phyloP scores from a whole-genome alignment of 2,113 vertebrate genomes.

The Siniperca knerii region DNA sequence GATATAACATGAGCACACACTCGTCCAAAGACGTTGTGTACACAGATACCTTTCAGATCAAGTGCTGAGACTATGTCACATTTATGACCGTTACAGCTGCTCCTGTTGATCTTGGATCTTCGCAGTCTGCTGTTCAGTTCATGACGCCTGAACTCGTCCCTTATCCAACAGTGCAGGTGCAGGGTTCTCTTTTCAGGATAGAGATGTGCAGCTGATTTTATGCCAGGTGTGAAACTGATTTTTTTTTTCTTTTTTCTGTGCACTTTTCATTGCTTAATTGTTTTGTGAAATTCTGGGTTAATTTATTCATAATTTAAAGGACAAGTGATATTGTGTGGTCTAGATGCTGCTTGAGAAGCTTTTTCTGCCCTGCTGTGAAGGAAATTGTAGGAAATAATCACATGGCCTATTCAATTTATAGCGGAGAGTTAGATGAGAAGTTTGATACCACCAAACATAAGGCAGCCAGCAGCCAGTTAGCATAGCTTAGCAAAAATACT shows the following conservation, averaged over 20 bases:
- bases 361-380: too few relatives aligned
- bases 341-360: too few relatives aligned
- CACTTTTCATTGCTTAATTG: neutral
- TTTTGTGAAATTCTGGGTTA: neutral
- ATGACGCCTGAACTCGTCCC: constrained; percentile 30
- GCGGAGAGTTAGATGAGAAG: neutral
- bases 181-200: neutral
- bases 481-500: neutral
- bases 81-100: constrained; percentile 37
- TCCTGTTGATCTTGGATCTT: constrained; percentile 69
- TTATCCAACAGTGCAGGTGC: constrained; percentile 12
- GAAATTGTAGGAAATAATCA: too few relatives aligned
- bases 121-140: constrained; percentile 61
- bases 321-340: too few relatives aligned
- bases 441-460: neutral
- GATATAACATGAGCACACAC: neutral
- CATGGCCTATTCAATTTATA: neutral
- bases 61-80: constrained; percentile 9
- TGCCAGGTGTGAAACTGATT: neutral
- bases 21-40: neutral
- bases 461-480: neutral
- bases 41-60: constrained; percentile 42
- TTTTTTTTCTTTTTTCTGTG: neutral
- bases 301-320: neutral
- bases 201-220: neutral